phyloP scores from a whole-genome alignment of 2,888 invertebrate species.

The Trypoxylon attenuatum region DNA sequence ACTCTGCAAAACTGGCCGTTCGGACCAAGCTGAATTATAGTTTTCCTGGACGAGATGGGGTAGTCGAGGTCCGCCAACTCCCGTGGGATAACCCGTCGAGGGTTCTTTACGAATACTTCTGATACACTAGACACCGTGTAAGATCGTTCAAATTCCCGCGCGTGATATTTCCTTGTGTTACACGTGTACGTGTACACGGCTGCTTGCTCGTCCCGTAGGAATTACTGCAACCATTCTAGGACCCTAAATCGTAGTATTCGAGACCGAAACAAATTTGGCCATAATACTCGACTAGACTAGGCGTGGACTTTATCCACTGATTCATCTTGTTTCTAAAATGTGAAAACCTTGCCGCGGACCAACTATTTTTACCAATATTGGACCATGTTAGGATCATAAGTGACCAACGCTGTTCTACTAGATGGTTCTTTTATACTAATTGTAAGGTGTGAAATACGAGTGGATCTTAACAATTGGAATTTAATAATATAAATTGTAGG shows the following conservation, averaged over 20 bases:
- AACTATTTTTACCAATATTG: no score
- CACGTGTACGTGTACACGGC: slow-evolving; percentile 32
- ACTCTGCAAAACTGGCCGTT: slow-evolving; percentile 17
- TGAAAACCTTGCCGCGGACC: no score
- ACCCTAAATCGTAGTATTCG: background rate
- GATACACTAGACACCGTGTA: slow-evolving; percentile 18
- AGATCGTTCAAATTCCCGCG: slow-evolving; percentile 42
- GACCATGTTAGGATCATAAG: no score
- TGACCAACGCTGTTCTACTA: no score
- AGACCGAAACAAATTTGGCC: slow-evolving; percentile 21
- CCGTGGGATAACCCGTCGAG: slow-evolving; percentile 22
- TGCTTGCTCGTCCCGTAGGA: slow-evolving; percentile 14
- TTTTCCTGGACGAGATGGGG: slow-evolving; percentile 36
- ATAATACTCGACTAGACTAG: background rate
- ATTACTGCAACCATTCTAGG: background rate
- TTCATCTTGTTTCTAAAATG: no score
- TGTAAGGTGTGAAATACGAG: no score
- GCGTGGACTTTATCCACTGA: background rate
- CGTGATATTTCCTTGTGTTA: slow-evolving; percentile 38
- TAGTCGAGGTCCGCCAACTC: slow-evolving; percentile 15
- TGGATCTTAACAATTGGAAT: no score
- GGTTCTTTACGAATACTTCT: slow-evolving; percentile 39
- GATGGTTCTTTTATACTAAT: no score
- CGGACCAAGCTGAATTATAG: slow-evolving; percentile 43
- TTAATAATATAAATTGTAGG: no score